Evolutionary conservation across 2,888 invertebrate genomes (phyloP).

Genomic region (Xylota sylvarum): DNA sequence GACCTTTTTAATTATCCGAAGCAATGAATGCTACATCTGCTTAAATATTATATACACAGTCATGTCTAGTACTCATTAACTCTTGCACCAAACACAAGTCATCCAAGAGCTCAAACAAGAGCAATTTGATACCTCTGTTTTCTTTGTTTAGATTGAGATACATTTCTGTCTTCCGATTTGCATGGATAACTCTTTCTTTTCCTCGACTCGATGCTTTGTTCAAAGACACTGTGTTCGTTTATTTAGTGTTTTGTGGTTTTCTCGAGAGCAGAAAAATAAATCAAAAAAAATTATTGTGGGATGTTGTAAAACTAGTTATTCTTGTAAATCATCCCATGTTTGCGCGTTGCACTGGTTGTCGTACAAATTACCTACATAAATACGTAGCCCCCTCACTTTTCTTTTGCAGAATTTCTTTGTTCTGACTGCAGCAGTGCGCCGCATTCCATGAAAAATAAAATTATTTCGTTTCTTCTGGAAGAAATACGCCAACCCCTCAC

Average conservation of each 20-base stretch:
- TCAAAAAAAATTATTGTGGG: constrained; percentile 21
- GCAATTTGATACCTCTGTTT: neutral
- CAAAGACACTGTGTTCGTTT: neutral
- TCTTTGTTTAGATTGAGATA: constrained; percentile 11
- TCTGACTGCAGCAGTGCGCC: neutral
- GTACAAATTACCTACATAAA: constrained; percentile 3
- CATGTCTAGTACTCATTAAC: neutral
- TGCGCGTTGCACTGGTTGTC: constrained; percentile 6
- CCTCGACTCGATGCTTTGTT: neutral
- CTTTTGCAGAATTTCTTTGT: constrained; percentile 8
- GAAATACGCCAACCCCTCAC: neutral
- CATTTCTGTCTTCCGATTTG: constrained; percentile 6
- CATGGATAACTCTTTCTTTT: constrained; percentile 7
- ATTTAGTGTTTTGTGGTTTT: constrained; percentile 11
- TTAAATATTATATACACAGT: neutral
- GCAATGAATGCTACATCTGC: neutral
- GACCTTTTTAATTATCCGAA: neutral
- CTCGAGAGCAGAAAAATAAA: constrained; percentile 6
- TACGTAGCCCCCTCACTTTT: neutral
- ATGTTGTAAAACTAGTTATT: constrained; percentile 36
- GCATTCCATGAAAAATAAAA: constrained; percentile 13
- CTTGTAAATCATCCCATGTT: constrained; percentile 25
- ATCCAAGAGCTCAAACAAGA: neutral
- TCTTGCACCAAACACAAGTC: neutral
- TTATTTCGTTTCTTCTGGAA: constrained; percentile 13